These are phyloP conservation scores for Danio jaintianensis DNA, from an alignment of 2,797 vertebrate species.

Conservation along the genomic window DNA sequence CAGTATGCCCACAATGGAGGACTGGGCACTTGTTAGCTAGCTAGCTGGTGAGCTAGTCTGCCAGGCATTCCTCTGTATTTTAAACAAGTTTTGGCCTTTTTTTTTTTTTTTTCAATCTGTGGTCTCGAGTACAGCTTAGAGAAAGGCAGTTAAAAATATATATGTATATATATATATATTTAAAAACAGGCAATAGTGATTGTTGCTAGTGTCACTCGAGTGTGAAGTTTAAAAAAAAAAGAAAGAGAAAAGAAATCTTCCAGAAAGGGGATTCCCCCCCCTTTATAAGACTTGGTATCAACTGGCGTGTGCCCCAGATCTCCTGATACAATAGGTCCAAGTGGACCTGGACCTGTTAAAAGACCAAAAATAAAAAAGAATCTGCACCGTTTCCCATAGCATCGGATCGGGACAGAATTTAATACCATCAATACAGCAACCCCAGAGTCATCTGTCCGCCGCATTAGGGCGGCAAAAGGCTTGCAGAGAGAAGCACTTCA, in stretches of 20 bases:
- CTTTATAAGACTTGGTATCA: slow-evolving; percentile 78
- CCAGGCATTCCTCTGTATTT: slow-evolving; percentile 38
- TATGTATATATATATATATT: slow-evolving; percentile 29
- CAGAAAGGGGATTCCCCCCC: slow-evolving; percentile 67
- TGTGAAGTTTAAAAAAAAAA: slow-evolving; percentile 57
- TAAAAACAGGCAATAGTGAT: slow-evolving; percentile 80
- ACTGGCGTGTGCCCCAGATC: slow-evolving; percentile 68
- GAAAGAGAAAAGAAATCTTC: slow-evolving; percentile 63
- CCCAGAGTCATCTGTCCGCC: slow-evolving; percentile 43
- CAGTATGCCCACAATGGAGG: slow-evolving; percentile 67
- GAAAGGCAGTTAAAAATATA: slow-evolving; percentile 70
- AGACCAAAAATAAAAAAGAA: slow-evolving; percentile 27
- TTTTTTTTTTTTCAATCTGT: slow-evolving; percentile 60
- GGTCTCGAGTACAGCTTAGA: slow-evolving; percentile 77
- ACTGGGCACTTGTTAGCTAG: slow-evolving; percentile 55
- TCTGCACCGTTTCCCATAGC: slow-evolving; percentile 45
- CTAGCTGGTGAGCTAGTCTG: slow-evolving; percentile 52
- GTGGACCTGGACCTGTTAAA: slow-evolving; percentile 62
- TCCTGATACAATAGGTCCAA: slow-evolving; percentile 61
- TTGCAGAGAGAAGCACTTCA: slow-evolving; percentile 66
- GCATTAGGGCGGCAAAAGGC: slow-evolving; percentile 57
- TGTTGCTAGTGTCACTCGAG: slow-evolving; percentile 73
- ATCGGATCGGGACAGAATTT: slow-evolving; percentile 45
- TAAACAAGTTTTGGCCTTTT: slow-evolving; percentile 58
- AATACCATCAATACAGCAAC: slow-evolving; percentile 66